Percentiles rank a stretch among this genome's conserved stretches.
These are phyloP conservation scores for Listronotus oregonensis DNA, from an alignment of 1,140 invertebrate species.

Conservation along the genomic window DNA sequence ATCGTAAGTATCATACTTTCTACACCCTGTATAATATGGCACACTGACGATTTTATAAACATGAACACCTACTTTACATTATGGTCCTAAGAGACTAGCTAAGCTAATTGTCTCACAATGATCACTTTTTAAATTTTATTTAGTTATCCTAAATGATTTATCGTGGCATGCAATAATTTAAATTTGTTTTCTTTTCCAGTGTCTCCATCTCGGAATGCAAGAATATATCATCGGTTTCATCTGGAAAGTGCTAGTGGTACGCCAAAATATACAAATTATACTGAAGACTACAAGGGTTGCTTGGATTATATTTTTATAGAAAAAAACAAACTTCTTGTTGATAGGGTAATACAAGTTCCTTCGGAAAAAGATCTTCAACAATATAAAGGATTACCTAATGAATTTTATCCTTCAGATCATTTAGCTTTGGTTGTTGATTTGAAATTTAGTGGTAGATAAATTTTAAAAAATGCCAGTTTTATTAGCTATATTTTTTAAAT, in stretches of 20 bases:
- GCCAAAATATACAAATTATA: slow-evolving; percentile 85
- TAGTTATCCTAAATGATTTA: too few species aligned
- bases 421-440: slow-evolving; percentile 85
- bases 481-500: too few species aligned
- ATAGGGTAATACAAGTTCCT: slow-evolving; percentile 78
- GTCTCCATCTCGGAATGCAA: slow-evolving; percentile 20
- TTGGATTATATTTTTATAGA: slow-evolving; percentile 93
- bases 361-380: slow-evolving; percentile 72
- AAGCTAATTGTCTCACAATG: too few species aligned
- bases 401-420: slow-evolving; percentile 91
- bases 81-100: too few species aligned
- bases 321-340: slow-evolving; percentile 65
- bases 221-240: slow-evolving; percentile 61
- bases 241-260: slow-evolving; percentile 76
- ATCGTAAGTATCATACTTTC: too few species aligned
- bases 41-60: too few species aligned
- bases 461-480: too few species aligned
- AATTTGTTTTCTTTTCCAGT: too few species aligned
- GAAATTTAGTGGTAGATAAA: slow-evolving; percentile 48
- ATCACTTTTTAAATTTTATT: too few species aligned
- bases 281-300: slow-evolving; percentile 79
- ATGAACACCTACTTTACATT: too few species aligned
- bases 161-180: too few species aligned
- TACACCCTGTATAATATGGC: too few species aligned
- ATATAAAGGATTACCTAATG: slow-evolving; percentile 79